Percentiles rank a stretch among this genome's conserved stretches.
Conservation (phyloP, 2,888 invertebrate species). For the Amblyteles armatorius region DNA sequence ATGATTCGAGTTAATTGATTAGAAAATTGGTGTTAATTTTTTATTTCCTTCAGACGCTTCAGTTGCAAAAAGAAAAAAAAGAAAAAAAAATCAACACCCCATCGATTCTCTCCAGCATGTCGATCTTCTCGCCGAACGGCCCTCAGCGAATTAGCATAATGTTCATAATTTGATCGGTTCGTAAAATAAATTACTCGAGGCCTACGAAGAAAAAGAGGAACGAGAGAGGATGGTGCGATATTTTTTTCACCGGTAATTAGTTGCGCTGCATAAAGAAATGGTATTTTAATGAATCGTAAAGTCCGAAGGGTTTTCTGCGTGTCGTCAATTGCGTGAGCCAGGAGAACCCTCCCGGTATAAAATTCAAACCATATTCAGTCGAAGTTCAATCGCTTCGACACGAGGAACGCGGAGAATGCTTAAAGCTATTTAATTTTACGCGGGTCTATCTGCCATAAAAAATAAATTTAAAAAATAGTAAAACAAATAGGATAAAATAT, state of each 20-base stretch:
- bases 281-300: conserved; percentile 82
- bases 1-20: conserved; percentile 11
- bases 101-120: background rate
- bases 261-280: conserved; percentile 80
- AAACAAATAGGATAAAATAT: background rate
- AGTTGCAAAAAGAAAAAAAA: background rate
- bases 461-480: background rate
- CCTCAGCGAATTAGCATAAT: conserved; percentile 33
- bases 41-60: background rate
- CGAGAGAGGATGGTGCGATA: conserved; percentile 57
- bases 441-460: background rate
- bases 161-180: conserved; percentile 31
- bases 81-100: background rate
- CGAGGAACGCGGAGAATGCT: background rate
- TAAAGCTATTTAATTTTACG: conserved; percentile 1
- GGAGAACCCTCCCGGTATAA: background rate
- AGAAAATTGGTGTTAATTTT: conserved; percentile 14
- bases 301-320: conserved; percentile 54
- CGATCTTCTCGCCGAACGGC: background rate
- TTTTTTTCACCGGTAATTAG: conserved; percentile 73
- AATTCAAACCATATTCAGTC: background rate
- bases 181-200: conserved; percentile 21
- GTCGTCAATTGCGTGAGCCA: background rate
- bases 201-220: conserved; percentile 16
- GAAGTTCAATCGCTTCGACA: conserved; percentile 3